These are phyloP conservation scores for Novumbra hubbsi DNA, from an alignment of 2,797 vertebrate genomes.

Conservation along the genomic window DNA sequence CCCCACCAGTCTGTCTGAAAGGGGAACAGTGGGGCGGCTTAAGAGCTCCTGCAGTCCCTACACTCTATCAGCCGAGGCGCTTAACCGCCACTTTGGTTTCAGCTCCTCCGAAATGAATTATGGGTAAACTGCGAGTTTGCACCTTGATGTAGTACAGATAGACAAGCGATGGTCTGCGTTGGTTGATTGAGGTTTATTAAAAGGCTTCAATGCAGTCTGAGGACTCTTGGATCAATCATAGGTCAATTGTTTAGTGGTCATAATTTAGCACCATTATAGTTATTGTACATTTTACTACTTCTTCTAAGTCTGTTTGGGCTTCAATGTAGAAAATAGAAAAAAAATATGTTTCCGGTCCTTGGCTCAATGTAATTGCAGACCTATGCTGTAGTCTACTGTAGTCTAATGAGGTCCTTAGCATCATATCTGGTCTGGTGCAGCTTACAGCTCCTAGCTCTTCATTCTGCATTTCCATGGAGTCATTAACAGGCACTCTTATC, in stretches of 20 bases:
- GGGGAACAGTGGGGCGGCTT: neutral
- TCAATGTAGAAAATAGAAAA: no score
- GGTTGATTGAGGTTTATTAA: neutral
- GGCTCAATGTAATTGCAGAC: no score
- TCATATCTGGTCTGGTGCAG: neutral
- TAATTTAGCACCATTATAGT: neutral
- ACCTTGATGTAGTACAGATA: neutral
- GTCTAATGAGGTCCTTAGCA: neutral
- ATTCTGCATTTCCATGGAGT: no score
- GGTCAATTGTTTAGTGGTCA: neutral
- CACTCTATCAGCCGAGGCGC: neutral
- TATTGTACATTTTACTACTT: neutral
- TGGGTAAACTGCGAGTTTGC: neutral
- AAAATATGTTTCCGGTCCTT: no score
- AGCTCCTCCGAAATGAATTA: neutral
- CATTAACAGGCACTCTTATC: no score
- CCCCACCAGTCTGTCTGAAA: neutral
- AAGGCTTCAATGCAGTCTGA: neutral
- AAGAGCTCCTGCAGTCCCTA: neutral
- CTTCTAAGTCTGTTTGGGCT: no score
- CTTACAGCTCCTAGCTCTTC: no score
- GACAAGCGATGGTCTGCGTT: neutral
- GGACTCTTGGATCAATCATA: neutral
- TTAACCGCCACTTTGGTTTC: constrained; percentile 8
- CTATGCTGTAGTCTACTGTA: neutral